These are phyloP conservation scores for Epinotia ramella DNA, from an alignment of 2,888 invertebrate genomes.

Conservation along the genomic window DNA sequence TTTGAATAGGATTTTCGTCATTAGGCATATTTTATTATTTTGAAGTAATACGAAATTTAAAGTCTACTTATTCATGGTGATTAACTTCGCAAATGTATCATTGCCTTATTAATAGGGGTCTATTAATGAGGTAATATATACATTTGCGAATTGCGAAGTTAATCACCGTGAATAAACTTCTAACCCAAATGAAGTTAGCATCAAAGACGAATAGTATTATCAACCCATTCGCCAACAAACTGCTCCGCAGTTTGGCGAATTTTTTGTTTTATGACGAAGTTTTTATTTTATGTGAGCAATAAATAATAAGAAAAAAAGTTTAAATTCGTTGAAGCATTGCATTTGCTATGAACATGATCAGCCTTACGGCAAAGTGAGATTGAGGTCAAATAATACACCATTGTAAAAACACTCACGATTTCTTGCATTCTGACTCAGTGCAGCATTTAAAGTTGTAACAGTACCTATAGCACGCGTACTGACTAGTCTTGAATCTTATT, in stretches of 20 bases:
- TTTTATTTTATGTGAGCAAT: no score
- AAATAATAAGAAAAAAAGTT: no score
- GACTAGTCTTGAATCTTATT: background rate
- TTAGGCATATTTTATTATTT: no score
- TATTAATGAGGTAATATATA: background rate
- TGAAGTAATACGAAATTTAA: no score
- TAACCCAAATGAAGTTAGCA: background rate
- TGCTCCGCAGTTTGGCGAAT: no score
- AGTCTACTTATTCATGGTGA: no score
- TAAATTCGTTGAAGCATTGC: background rate
- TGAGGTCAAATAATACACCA: constrained; percentile 34
- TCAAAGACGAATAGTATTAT: background rate
- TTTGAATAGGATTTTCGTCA: no score
- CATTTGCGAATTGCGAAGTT: background rate
- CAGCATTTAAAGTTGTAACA: constrained; percentile 12
- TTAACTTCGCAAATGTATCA: no score
- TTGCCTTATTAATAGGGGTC: no score
- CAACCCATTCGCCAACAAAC: no score
- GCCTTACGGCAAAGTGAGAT: constrained; percentile 8
- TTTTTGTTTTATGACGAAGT: no score
- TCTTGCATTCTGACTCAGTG: constrained; percentile 30
- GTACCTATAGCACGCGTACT: background rate
- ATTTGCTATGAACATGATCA: background rate
- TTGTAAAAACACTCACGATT: constrained; percentile 38
- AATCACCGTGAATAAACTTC: background rate